Percentiles rank a stretch among this genome's conserved stretches.
phyloP scores from a whole-genome alignment of 2,888 invertebrate species.

The Parnassius smintheus region DNA sequence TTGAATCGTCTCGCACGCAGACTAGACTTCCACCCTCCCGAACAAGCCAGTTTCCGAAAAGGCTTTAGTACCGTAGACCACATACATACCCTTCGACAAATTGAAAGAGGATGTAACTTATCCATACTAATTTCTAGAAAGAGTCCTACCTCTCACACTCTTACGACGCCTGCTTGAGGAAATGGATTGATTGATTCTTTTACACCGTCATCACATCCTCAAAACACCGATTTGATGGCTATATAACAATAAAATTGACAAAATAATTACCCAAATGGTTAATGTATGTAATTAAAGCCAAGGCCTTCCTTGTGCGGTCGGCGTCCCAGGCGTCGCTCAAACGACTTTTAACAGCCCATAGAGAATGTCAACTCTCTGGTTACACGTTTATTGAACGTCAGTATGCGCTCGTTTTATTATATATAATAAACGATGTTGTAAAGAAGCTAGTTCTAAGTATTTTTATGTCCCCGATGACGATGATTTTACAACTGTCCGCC shows the following conservation, averaged over 20 bases:
- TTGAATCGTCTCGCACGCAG: no score
- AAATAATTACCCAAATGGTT: background rate
- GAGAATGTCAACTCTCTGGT: conserved; percentile 37
- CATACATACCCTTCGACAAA: no score
- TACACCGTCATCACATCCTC: no score
- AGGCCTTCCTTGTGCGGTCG: conserved; percentile 5
- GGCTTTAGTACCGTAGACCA: no score
- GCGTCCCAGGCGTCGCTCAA: conserved; percentile 13
- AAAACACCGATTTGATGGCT: no score
- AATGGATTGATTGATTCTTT: no score
- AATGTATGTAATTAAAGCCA: conserved; percentile 8
- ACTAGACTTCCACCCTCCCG: no score
- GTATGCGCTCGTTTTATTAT: conserved; percentile 15
- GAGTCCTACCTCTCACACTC: no score
- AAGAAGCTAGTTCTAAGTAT: conserved; percentile 8
- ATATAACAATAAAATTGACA: background rate
- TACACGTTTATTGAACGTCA: conserved; percentile 32
- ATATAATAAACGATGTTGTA: conserved; percentile 10
- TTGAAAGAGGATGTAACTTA: no score
- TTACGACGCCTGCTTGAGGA: no score
- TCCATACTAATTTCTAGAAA: no score
- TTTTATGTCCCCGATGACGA: conserved; percentile 14
- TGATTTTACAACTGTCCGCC: conserved; percentile 10
- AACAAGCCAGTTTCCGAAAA: no score
- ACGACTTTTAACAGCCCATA: conserved; percentile 9